Conservation (phyloP, 2,113 vertebrate genomes). For the Rana temporaria region DNA sequence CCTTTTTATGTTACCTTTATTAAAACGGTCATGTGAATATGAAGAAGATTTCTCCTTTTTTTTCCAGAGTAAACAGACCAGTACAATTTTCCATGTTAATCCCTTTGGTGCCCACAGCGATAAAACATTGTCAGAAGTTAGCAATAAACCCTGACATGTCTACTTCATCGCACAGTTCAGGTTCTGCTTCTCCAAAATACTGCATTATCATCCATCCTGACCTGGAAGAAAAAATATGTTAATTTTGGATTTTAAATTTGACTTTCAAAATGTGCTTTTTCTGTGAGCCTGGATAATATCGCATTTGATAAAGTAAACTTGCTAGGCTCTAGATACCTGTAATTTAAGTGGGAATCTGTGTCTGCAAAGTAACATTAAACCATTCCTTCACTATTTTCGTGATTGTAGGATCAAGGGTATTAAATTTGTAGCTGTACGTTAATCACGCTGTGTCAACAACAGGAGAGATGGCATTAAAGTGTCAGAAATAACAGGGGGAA, state of each 20-base stretch:
- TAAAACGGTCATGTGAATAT: no score
- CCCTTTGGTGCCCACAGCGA: not conserved
- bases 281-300: slow-evolving; percentile 41
- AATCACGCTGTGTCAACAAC: slow-evolving; percentile 53
- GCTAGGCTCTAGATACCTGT: slow-evolving; percentile 34
- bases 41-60: no score
- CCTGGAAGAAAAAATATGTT: slow-evolving; percentile 30
- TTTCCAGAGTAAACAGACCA: no score
- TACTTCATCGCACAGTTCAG: not conserved
- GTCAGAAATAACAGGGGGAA: slow-evolving; percentile 34
- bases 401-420: slow-evolving; percentile 49
- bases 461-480: slow-evolving; percentile 53
- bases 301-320: slow-evolving; percentile 38
- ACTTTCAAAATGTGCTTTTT: slow-evolving; percentile 50
- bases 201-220: slow-evolving; percentile 5
- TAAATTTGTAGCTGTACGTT: slow-evolving; percentile 51
- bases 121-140: slow-evolving; percentile 7
- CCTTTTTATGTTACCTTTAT: no score
- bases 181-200: slow-evolving; percentile 54
- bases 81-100: not conserved
- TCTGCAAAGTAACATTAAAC: slow-evolving; percentile 20
- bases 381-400: slow-evolving; percentile 27
- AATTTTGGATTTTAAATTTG: slow-evolving; percentile 54
- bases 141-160: slow-evolving; percentile 4
- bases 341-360: slow-evolving; percentile 40